These are phyloP conservation scores for Zele albiditarsus DNA, from an alignment of 2,888 invertebrate species.

Conservation along the genomic window DNA sequence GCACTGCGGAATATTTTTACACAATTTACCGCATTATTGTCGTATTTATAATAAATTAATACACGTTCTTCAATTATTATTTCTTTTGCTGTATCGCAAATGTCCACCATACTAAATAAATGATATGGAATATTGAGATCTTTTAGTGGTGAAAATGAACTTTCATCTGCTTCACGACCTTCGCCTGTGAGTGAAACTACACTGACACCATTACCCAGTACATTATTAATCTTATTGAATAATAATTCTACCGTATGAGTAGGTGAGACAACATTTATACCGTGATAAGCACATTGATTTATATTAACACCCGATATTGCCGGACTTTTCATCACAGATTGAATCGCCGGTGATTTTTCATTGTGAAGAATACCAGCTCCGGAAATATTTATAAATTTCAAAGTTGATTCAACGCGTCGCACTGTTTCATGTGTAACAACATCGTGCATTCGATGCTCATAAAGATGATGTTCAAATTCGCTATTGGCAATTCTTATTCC, in stretches of 20 bases:
- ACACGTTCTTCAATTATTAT: slow-evolving; percentile 92
- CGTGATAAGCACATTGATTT: slow-evolving; percentile 89
- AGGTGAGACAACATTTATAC: slow-evolving; percentile 93
- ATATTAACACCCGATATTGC: slow-evolving; percentile 87
- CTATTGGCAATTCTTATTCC: slow-evolving; percentile 94
- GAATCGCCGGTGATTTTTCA: slow-evolving; percentile 94
- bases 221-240: slow-evolving; percentile 83
- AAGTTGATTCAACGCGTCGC: slow-evolving; percentile 81
- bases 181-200: slow-evolving; percentile 94
- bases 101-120: slow-evolving; percentile 94
- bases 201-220: slow-evolving; percentile 92
- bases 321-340: slow-evolving; percentile 92
- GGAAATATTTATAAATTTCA: slow-evolving; percentile 87
- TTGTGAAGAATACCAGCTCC: slow-evolving; percentile 97
- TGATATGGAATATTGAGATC: slow-evolving; percentile 90
- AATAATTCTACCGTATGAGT: slow-evolving; percentile 85
- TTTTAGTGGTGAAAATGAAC: slow-evolving; percentile 90
- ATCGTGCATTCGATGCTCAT: slow-evolving; percentile 87
- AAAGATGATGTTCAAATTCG: slow-evolving; percentile 90
- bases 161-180: slow-evolving; percentile 88
- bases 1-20: slow-evolving; percentile 96
- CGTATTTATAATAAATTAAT: slow-evolving; percentile 96
- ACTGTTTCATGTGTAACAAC: slow-evolving; percentile 84
- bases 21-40: slow-evolving; percentile 96
- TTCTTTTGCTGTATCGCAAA: slow-evolving; percentile 96